Conservation (phyloP, 2,113 vertebrate species). For the Cryptotis parvus region DNA sequence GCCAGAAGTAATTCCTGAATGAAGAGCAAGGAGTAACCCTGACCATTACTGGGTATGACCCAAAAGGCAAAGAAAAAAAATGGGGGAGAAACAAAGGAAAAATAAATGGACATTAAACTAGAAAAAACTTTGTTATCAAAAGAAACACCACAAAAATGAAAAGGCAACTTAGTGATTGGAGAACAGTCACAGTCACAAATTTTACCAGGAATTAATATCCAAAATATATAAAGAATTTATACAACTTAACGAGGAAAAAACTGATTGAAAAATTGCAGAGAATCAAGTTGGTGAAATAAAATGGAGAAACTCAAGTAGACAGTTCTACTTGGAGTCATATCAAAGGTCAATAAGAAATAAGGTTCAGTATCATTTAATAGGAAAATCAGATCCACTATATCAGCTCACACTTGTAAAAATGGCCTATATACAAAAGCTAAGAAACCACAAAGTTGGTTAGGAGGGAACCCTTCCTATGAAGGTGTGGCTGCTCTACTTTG, state of each 20-base stretch:
- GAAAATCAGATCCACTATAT: background rate
- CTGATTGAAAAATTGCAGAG: background rate
- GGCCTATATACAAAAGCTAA: background rate
- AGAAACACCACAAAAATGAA: background rate
- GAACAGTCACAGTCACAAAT: background rate
- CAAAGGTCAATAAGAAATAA: background rate
- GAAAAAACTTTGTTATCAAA: background rate
- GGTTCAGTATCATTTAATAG: background rate
- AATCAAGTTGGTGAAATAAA: too few species aligned
- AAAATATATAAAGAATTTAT: background rate
- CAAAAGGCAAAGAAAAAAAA: too few species aligned
- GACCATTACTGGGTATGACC: too few species aligned
- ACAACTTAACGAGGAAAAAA: background rate
- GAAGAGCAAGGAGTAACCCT: too few species aligned
- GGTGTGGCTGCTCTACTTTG: too few species aligned
- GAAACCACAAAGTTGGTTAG: background rate
- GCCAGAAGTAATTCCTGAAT: too few species aligned
- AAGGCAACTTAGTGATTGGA: background rate
- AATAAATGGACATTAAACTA: background rate
- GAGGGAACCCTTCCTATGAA: too few species aligned
- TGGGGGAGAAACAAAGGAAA: too few species aligned
- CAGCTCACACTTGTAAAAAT: background rate
- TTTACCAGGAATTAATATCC: background rate
- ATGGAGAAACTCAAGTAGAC: background rate
- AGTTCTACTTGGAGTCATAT: background rate